A percentile compares a stretch with the other conserved stretches of the same genome.
Evolutionary conservation across 2,113 vertebrate species (phyloP).

Genomic region (Tenrec ecaudatus): DNA sequence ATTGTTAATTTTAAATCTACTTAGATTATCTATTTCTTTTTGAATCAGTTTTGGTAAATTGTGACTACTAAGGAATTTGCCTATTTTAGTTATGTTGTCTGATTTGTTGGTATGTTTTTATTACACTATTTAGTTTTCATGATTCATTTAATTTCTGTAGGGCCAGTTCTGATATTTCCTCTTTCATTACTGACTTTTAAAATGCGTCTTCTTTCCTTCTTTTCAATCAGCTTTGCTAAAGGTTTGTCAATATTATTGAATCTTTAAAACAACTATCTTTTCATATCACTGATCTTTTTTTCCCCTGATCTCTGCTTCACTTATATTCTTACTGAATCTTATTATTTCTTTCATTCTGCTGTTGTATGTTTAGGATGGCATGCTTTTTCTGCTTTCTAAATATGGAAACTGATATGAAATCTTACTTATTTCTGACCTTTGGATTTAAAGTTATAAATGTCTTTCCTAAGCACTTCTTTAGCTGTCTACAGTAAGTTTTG

Average conservation of each 20-base stretch:
- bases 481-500: too few relatives aligned
- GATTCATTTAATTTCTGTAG: neutral
- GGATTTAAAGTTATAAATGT: neutral
- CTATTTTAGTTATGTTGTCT: neutral
- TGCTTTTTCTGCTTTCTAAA: slow-evolving; percentile 31
- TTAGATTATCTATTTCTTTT: neutral
- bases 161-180: neutral
- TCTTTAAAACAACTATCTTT: slow-evolving; percentile 45
- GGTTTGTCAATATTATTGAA: slow-evolving; percentile 59
- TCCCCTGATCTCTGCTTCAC: slow-evolving; percentile 24
- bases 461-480: too few relatives aligned
- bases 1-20: neutral
- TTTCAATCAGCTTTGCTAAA: neutral
- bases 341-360: neutral
- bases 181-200: slow-evolving; percentile 53
- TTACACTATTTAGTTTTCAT: neutral
- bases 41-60: neutral
- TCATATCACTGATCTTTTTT: slow-evolving; percentile 53
- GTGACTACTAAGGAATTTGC: neutral
- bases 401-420: neutral
- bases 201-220: slow-evolving; percentile 28
- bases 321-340: slow-evolving; percentile 19
- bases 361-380: neutral
- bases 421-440: neutral
- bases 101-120: neutral